Evolutionary conservation across 2,113 vertebrate species (phyloP).

Genomic region (Scomber scombrus): DNA sequence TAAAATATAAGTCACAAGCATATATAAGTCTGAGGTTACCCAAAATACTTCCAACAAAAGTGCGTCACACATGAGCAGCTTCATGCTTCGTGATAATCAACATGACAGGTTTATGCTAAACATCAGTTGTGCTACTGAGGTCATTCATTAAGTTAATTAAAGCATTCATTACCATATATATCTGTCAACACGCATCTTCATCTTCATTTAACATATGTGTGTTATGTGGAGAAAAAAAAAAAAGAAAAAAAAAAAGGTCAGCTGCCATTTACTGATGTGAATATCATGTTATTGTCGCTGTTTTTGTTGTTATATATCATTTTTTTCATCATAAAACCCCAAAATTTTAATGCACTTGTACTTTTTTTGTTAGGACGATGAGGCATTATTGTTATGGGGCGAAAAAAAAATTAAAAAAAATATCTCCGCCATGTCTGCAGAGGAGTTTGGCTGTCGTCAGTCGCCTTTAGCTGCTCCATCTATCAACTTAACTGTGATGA

Average conservation of each 20-base stretch:
- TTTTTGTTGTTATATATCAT: too few relatives aligned
- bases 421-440: not conserved
- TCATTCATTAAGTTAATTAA: conserved; percentile 18
- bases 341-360: too few relatives aligned
- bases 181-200: conserved; percentile 12
- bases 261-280: not conserved
- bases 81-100: not conserved
- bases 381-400: not conserved
- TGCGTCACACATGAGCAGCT: not conserved
- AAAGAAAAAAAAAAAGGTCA: not conserved
- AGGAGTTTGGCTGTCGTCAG: conserved; percentile 4
- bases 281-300: not conserved
- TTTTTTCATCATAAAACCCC: too few relatives aligned
- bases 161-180: not conserved
- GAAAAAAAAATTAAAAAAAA: not conserved
- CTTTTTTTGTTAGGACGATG: not conserved
- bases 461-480: conserved; percentile 44
- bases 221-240: not conserved
- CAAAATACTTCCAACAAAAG: not conserved
- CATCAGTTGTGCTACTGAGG: not conserved
- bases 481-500: conserved; percentile 60
- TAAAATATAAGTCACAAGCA: too few relatives aligned
- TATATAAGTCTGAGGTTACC: too few relatives aligned
- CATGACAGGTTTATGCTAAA: not conserved
- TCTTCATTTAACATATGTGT: not conserved